Base-by-base conservation (phyloP, 2,113 vertebrate species). In the Ondatra zibethicus region DNA sequence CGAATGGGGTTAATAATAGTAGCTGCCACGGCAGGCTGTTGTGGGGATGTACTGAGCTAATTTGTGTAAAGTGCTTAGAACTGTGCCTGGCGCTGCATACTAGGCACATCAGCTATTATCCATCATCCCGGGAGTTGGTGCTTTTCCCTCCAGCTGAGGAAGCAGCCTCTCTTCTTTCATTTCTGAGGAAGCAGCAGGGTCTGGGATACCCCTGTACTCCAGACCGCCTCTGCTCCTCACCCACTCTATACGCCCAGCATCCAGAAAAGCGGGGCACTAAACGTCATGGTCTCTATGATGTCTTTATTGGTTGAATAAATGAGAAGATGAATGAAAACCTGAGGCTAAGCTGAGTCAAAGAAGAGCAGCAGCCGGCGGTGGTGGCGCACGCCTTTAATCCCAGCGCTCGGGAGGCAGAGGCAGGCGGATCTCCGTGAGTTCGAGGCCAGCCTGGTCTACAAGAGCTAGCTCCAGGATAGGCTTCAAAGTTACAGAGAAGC, bases 21-120 rank as follows among this genome's bases (percentile, higher is more conserved):
- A 55, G 88, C 85, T 73, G 93, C 70, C 76, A 86, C 76, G 19
- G 17, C 63, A 84, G 84, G 81, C 58, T 81, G 80, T 85, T 95
- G n/a, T 45, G 77, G 84, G 88, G 45, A 93, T 70, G 88, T 77
- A 95, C 68, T 33, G 93, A 95, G 92, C 90, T 96, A 87, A 95
- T 91, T 96, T 81, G 65, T 25, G 39, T 39, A 87, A 95, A 95
- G 81, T 96, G 63, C 93, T 96, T 78, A 95, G 47, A 94, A 92
- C 55, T 3, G 77, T n/a, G 87, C 93, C 95, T 78, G 84, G 81
- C 47, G 29, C 88, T 27, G 50, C 58, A 75, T 47, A 65, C 61
- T 68, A 55, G 61, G 1, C 50, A 7, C 47, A 23, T 88, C 86
- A 73, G 61, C 95, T 94, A 70, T 96, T 91, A 91, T 73, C 93